A percentile compares a stretch with the other conserved stretches of the same genome.
Evolutionary conservation across 2,113 vertebrate genomes (phyloP).

Genomic region (Choloepus hoffmanni): DNA sequence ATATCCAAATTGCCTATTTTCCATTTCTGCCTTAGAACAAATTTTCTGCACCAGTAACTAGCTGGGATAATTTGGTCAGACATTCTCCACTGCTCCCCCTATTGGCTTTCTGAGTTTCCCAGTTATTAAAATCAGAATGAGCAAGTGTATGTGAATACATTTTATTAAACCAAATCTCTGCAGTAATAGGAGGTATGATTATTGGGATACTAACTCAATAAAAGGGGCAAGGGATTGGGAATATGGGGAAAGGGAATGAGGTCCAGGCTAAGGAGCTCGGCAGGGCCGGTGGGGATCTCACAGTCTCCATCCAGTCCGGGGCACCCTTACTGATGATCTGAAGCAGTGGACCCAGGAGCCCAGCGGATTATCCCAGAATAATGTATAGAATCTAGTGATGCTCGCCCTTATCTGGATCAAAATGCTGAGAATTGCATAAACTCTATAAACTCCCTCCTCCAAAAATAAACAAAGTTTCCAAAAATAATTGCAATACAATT

Average conservation of each 20-base stretch:
- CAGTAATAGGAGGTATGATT: neutral
- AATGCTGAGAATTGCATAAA: neutral
- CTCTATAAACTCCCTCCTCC: neutral
- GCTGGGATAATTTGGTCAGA: neutral
- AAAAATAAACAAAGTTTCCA: neutral
- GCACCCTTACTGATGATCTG: too few species aligned
- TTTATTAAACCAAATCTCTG: neutral
- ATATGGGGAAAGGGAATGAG: too few species aligned
- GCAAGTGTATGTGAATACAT: neutral
- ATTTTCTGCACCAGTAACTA: neutral
- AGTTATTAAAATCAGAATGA: neutral
- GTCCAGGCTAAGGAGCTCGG: neutral
- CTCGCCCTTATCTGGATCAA: neutral
- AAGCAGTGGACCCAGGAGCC: too few species aligned
- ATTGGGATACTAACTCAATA: neutral
- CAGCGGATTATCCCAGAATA: neutral
- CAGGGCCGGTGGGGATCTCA: neutral
- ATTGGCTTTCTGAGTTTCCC: neutral
- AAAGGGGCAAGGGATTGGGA: neutral
- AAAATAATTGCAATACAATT: neutral
- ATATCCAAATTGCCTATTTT: neutral
- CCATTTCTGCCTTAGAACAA: neutral
- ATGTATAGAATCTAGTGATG: neutral
- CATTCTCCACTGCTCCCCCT: too few species aligned
- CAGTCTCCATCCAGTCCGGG: neutral